These are phyloP conservation scores for Coreius guichenoti DNA, from an alignment of 2,797 vertebrate species.

Conservation along the genomic window DNA sequence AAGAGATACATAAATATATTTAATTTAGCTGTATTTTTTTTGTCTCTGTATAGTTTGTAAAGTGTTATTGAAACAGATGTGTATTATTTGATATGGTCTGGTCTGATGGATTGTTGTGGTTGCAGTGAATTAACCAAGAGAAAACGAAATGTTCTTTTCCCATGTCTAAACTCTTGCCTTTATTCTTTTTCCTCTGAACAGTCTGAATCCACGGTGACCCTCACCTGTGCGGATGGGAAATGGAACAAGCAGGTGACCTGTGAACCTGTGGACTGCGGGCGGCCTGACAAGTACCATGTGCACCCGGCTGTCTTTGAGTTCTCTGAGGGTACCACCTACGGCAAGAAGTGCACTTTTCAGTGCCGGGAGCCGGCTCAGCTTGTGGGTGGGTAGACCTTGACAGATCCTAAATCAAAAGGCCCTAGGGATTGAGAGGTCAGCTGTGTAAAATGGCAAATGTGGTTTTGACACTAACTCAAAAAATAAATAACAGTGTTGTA, in stretches of 20 bases:
- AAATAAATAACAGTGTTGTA: not conserved
- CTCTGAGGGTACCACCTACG: constrained; percentile 91
- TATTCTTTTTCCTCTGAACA: constrained; percentile 65
- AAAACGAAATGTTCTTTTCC: constrained; percentile 32
- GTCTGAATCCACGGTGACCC: constrained; percentile 84
- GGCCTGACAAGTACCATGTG: constrained; percentile 94
- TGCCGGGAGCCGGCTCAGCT: constrained; percentile 91
- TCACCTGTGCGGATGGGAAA: constrained; percentile 92
- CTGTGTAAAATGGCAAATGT: constrained; percentile 33
- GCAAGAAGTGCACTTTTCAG: constrained; percentile 90
- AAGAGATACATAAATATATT: constrained; percentile 44
- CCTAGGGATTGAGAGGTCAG: constrained; percentile 26
- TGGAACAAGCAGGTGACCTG: constrained; percentile 96
- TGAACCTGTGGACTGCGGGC: constrained; percentile 93
- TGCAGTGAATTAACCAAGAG: not conserved
- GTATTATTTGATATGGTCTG: constrained; percentile 30
- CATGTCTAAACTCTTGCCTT: constrained; percentile 25
- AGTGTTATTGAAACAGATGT: constrained; percentile 26
- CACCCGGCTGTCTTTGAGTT: constrained; percentile 92
- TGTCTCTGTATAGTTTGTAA: not conserved
- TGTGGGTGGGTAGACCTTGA: constrained; percentile 80
- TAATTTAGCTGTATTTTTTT: constrained; percentile 35
- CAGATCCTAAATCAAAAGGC: constrained; percentile 9
- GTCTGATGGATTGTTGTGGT: not conserved
- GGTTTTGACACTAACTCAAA: not conserved